These are phyloP conservation scores for Scaptomyza reducta DNA, from an alignment of 2,888 invertebrate genomes.

Conservation along the genomic window DNA sequence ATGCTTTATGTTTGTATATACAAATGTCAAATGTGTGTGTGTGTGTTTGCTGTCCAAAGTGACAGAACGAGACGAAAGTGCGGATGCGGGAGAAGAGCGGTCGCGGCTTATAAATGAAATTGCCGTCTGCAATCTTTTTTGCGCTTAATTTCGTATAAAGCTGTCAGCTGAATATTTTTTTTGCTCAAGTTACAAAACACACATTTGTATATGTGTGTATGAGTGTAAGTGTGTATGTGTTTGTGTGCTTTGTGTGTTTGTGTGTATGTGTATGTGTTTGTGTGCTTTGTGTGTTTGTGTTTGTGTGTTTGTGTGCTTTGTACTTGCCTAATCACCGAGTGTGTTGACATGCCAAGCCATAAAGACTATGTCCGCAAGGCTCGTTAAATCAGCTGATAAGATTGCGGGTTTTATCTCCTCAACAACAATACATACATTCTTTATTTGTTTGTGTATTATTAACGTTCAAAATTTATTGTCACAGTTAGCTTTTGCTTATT, in stretches of 20 bases:
- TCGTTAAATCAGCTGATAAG: constrained; percentile 64
- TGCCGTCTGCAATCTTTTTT: constrained; percentile 58
- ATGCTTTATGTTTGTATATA: constrained; percentile 42
- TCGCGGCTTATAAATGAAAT: constrained; percentile 43
- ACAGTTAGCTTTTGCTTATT: constrained; percentile 40
- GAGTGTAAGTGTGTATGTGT: constrained; percentile 1
- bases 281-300: constrained; percentile 5
- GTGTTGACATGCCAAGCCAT: constrained; percentile 41
- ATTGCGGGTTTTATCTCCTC: constrained; percentile 52
- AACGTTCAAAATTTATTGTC: constrained; percentile 45
- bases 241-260: constrained; percentile 4
- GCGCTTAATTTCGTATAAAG: constrained; percentile 54
- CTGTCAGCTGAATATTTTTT: constrained; percentile 34
- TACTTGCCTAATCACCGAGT: constrained; percentile 39
- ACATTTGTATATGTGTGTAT: not conserved
- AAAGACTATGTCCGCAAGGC: constrained; percentile 42
- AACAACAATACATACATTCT: constrained; percentile 12
- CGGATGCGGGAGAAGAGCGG: too few relatives aligned
- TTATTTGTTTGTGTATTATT: constrained; percentile 13
- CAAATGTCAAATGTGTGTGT: constrained; percentile 23
- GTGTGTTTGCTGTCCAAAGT: constrained; percentile 44
- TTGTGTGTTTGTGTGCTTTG: constrained; percentile 1
- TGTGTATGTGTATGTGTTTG: constrained; percentile 5
- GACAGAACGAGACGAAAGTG: constrained; percentile 44
- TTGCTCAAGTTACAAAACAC: not conserved